These are phyloP conservation scores for Antennarius maculatus DNA, from an alignment of 2,797 vertebrate genomes.

Conservation along the genomic window DNA sequence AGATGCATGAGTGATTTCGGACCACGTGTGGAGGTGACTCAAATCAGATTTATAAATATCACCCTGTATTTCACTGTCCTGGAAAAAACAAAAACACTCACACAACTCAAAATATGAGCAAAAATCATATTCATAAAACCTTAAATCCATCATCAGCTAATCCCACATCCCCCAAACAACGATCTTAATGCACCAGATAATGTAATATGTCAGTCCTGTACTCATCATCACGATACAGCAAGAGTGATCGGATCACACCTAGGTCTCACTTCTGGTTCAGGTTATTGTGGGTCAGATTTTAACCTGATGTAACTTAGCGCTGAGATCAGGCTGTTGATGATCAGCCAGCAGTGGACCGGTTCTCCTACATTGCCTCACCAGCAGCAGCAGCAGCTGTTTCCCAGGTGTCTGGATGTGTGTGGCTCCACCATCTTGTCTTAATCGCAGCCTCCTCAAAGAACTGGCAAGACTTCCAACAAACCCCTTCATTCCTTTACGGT, in stretches of 20 bases:
- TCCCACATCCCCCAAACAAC: slow-evolving; percentile 32
- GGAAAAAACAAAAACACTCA: too few species aligned
- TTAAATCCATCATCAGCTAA: slow-evolving; percentile 31
- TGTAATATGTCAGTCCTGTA: slow-evolving; percentile 33
- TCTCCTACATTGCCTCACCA: slow-evolving; percentile 36
- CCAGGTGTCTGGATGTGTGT: slow-evolving; percentile 81
- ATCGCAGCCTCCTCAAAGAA: slow-evolving; percentile 71
- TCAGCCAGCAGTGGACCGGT: slow-evolving; percentile 37
- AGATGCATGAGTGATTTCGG: too few species aligned
- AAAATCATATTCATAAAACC: too few species aligned
- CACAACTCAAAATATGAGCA: too few species aligned
- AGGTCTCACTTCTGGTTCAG: slow-evolving; percentile 10
- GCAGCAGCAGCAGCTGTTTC: slow-evolving; percentile 68
- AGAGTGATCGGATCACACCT: slow-evolving; percentile 40
- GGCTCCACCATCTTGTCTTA: slow-evolving; percentile 75
- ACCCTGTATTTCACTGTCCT: too few species aligned
- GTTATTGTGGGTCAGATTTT: slow-evolving; percentile 20
- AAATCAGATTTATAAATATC: too few species aligned
- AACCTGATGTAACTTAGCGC: slow-evolving; percentile 14
- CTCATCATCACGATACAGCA: slow-evolving; percentile 36
- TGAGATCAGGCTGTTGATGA: slow-evolving; percentile 35
- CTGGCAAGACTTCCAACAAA: slow-evolving; percentile 78
- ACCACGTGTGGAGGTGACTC: too few species aligned
- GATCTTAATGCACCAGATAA: slow-evolving; percentile 43
- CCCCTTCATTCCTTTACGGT: slow-evolving; percentile 63